phyloP scores from a whole-genome alignment of 2,797 vertebrate genomes.

The Fistularia commersonii region DNA sequence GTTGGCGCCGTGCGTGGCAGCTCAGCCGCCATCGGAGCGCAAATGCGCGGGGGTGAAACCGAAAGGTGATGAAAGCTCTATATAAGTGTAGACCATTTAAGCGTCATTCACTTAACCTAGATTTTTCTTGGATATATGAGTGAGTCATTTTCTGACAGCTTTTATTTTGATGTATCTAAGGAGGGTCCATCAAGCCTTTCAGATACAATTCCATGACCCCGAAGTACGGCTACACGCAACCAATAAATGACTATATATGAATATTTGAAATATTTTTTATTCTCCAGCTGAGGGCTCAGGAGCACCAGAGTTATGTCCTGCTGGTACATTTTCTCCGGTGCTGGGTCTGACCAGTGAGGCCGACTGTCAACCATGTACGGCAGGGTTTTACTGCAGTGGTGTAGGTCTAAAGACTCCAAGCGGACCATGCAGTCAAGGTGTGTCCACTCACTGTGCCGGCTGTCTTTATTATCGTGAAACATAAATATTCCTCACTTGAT shows the following conservation, averaged over 20 bases:
- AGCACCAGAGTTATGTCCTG: conserved; percentile 79
- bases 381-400: conserved; percentile 80
- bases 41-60: no score
- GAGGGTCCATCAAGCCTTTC: no score
- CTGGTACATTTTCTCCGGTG: conserved; percentile 81
- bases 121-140: no score
- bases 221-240: background rate
- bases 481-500: background rate
- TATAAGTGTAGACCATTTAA: no score
- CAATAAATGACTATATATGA: conserved; percentile 14
- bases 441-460: conserved; percentile 11
- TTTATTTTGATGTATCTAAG: no score
- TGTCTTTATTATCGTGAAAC: background rate
- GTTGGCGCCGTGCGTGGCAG: no score
- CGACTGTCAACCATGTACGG: conserved; percentile 80
- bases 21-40: no score
- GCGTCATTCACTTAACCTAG: no score
- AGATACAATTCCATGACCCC: no score
- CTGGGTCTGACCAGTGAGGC: conserved; percentile 61
- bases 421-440: conserved; percentile 83
- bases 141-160: no score
- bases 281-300: conserved; percentile 77
- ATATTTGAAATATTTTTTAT: conserved; percentile 10
- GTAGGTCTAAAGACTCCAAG: conserved; percentile 78
- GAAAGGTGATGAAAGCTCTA: no score